Evolutionary conservation across 2,113 vertebrate species (phyloP).

Genomic region (Tamias sibiricus): DNA sequence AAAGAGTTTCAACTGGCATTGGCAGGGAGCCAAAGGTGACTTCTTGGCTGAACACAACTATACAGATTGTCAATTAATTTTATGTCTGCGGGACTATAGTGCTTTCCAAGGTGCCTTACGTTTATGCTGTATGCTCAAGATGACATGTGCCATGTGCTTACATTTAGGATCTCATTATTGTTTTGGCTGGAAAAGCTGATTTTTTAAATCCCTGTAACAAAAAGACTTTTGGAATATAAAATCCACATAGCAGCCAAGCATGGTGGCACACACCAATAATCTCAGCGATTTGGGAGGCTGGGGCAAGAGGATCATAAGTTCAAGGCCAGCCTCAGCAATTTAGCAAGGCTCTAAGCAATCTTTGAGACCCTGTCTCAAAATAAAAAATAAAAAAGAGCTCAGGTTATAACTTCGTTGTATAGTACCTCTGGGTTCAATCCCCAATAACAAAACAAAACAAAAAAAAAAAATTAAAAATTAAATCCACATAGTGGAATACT

Average conservation of each 20-base stretch:
- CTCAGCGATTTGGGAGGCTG: no score
- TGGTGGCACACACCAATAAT: no score
- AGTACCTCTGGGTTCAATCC: no score
- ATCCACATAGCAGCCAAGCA: neutral
- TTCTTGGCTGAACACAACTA: neutral
- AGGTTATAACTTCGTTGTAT: no score
- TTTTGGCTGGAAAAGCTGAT: neutral
- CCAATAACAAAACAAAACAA: no score
- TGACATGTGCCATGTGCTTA: neutral
- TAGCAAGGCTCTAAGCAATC: no score
- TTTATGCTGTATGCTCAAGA: neutral
- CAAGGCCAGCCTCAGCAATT: no score
- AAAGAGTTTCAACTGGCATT: no score
- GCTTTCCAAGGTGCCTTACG: neutral
- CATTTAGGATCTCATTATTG: neutral
- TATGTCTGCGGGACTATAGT: neutral
- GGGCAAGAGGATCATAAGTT: no score
- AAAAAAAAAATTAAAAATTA: no score
- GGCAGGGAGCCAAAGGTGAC: neutral
- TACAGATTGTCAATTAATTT: neutral
- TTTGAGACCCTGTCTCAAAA: no score
- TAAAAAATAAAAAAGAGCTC: no score
- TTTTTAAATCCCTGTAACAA: neutral
- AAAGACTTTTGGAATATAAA: neutral
- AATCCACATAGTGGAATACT: neutral